Evolutionary conservation across 64 coral and sea anemone species (phyloP), one percentile per base, ranked within the genome.

Genomic region (Hydrozoanthus tunicans): DNA sequence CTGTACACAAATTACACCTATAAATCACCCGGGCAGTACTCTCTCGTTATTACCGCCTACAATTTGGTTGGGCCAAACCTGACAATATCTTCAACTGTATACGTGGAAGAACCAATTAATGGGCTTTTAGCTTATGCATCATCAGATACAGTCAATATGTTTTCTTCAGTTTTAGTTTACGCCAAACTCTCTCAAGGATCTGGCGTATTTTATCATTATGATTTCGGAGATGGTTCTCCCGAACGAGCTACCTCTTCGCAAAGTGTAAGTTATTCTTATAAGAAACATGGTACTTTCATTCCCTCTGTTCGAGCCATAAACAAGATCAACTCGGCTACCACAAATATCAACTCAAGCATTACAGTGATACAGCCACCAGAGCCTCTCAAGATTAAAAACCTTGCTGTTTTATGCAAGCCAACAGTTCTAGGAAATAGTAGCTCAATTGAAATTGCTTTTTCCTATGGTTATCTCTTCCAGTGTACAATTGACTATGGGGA

Each of bases 401-500:
- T 96, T 7, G 64, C 25, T 73, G 82, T 94, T 72, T 89, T 78
- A 10, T 92, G 85, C 82, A 53, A 89, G 75, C 88, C 92, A 0
- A 83, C 92, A 78, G 84, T 55, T 67, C 79, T 73, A 52, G 92
- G 92, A 17, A 86, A 68, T 65, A 62, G 54, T 5, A 93, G 77
- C 54, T 56, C 53, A 69, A 96, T 96, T 51, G 4, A 7, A 43
- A 79, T 96, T 66, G 91, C 54, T 27, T 93, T 73, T 62, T 83
- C 91, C 23, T 64, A 69, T n/a, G 95, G 95, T 5, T 91, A 62
- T 54, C 65, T 64, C 3, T 96, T 93, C 64, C 20, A 89, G 0
- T 96, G 95, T 61, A 52, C 54, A 59, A 51, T 96, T 13, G 23
- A 93, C 6, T 91, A 86, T 54, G 92, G 90, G 3, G 95, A 96